Evolutionary conservation across 2,797 vertebrate species (phyloP).

Genomic region (Chromis chromis): DNA sequence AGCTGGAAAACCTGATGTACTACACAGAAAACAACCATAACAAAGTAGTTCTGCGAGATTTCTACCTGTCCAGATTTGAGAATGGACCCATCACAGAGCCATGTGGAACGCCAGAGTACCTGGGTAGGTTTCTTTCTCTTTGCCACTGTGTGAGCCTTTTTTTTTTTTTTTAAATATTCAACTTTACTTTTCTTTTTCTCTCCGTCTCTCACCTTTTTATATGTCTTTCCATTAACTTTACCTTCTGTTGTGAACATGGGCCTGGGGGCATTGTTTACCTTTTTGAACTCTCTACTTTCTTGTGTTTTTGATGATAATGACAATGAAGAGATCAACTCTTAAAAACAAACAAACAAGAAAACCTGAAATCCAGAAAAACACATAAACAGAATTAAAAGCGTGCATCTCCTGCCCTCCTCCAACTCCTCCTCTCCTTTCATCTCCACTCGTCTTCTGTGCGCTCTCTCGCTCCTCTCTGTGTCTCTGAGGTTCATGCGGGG

Average conservation of each 20-base stretch:
- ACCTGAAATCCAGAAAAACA: slow-evolving; percentile 31
- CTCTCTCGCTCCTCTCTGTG: slow-evolving; percentile 31
- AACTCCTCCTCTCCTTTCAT: slow-evolving; percentile 37
- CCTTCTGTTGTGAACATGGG: slow-evolving; percentile 8
- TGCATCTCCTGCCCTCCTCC: slow-evolving; percentile 4
- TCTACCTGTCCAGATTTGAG: slow-evolving; percentile 90
- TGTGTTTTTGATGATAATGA: slow-evolving; percentile 43
- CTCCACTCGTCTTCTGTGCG: slow-evolving; percentile 36
- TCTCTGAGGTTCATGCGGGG: slow-evolving; percentile 51
- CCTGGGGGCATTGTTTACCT: slow-evolving; percentile 13
- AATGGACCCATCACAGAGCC: slow-evolving; percentile 91
- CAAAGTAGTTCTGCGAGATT: slow-evolving; percentile 90
- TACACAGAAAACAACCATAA: slow-evolving; percentile 88
- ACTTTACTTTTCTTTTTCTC: not conserved
- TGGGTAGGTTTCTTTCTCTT: slow-evolving; percentile 77
- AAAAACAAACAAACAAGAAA: not conserved
- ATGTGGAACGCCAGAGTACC: slow-evolving; percentile 90
- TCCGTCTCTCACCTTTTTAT: not conserved
- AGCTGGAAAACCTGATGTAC: slow-evolving; percentile 84
- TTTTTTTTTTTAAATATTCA: slow-evolving; percentile 17
- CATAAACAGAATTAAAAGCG: slow-evolving; percentile 44
- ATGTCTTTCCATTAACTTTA: not conserved
- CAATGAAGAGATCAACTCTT: slow-evolving; percentile 21
- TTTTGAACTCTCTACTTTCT: slow-evolving; percentile 28
- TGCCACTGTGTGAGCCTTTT: not conserved